Percentiles rank a stretch among this genome's conserved stretches.
These are phyloP conservation scores for Tridacna gigas DNA, from an alignment of 2,888 invertebrate species.

Conservation along the genomic window DNA sequence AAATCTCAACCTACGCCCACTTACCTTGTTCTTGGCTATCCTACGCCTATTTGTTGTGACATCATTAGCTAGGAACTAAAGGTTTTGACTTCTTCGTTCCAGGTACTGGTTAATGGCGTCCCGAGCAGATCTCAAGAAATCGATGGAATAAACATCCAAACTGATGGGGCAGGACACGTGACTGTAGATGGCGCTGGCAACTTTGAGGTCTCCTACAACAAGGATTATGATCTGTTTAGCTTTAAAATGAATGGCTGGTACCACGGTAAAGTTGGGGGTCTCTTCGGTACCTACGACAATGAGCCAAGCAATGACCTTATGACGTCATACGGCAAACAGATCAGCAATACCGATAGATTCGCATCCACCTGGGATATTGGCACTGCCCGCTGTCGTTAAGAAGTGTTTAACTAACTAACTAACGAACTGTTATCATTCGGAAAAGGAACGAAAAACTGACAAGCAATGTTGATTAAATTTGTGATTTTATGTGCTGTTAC, in stretches of 20 bases:
- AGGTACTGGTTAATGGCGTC: slow-evolving; percentile 17
- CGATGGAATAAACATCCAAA: not conserved
- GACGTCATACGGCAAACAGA: slow-evolving; percentile 87
- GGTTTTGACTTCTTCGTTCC: not conserved
- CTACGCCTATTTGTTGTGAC: no score
- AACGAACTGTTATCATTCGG: no score
- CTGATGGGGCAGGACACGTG: slow-evolving; percentile 76
- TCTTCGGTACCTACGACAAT: slow-evolving; percentile 95
- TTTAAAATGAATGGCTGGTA: slow-evolving; percentile 92
- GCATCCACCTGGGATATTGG: slow-evolving; percentile 90
- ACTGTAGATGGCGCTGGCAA: slow-evolving; percentile 86
- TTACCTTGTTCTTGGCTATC: no score
- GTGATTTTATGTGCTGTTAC: no score
- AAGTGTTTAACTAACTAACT: not conserved
- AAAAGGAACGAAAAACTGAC: no score
- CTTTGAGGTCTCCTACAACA: slow-evolving; percentile 84
- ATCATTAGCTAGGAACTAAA: not conserved
- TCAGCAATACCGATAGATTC: slow-evolving; percentile 88
- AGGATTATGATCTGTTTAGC: slow-evolving; percentile 85
- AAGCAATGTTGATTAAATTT: no score
- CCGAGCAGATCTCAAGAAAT: not conserved
- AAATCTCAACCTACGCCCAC: no score
- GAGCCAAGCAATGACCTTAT: slow-evolving; percentile 93
- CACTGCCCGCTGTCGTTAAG: slow-evolving; percentile 61
- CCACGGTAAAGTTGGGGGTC: slow-evolving; percentile 93